Evolutionary conservation across 2,797 vertebrate species (phyloP), one percentile per base, ranked within the genome.

Genomic region (Gadopsis bispinosus): DNA sequence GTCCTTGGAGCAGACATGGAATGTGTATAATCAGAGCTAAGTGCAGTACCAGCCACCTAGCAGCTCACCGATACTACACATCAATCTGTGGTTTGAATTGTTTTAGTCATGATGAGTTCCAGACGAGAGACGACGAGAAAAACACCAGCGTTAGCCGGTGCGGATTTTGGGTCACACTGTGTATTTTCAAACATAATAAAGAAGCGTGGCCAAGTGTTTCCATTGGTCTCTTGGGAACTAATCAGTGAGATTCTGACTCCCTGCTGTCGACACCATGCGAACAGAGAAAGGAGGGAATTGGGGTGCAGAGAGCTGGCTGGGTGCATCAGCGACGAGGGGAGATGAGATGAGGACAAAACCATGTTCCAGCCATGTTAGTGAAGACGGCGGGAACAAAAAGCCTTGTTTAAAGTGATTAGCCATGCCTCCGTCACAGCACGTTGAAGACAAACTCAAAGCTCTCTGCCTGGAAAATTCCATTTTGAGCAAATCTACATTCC

Each of bases 331-430:
- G 31, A 71, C 19, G 33, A 64, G 65, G 9, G 19, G 56, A 65
- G 77, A 73, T 14, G 19, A 73, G 84, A 73, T 48, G 79, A 83
- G 81, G 72, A 82, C 83, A 37, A 78, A 61, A 59, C 78, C 73
- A 45, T 77, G 85, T 80, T 84, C 76, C 72, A 90, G 63, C 81
- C 71, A 77, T 73, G 73, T 88, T 65, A 80, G 87, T 66, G 59
- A 69, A 86, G 73, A 85, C 31, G 66, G 76, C 83, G 77, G 84
- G 87, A 88, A 91, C 89, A 88, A 89, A 90, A 89, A 77, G 84
- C 71, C 79, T 81, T 74, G 85, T 89, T 91, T 86, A 83, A 92
- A 88, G 69, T 72, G 86, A 93, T 91, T 93, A 90, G 54, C 81
- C 77, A 84, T 53, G 82, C 82, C 77, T 91, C 87, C 84, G 88